phyloP scores from a whole-genome alignment of 2,888 invertebrate species.

The Girardia tigrina region DNA sequence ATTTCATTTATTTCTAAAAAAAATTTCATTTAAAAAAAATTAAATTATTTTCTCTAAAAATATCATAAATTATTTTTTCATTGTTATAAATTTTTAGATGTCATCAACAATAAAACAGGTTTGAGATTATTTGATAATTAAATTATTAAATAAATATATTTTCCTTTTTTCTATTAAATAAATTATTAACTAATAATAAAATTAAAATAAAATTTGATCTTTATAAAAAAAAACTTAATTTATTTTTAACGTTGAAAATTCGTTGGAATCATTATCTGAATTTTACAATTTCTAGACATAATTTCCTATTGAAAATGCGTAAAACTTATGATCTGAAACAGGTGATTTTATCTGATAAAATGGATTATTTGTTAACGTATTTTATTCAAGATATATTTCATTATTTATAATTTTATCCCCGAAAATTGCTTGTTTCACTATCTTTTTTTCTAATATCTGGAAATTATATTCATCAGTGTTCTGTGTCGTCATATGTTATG shows the following conservation, averaged over 20 bases:
- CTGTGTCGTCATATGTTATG: too few relatives aligned
- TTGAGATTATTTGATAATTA: not conserved
- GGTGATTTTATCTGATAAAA: constrained; percentile 1
- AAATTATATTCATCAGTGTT: too few relatives aligned
- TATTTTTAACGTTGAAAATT: too few relatives aligned
- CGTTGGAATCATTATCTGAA: too few relatives aligned
- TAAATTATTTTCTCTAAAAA: not conserved
- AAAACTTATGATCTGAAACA: constrained; percentile 15
- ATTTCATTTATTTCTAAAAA: not conserved
- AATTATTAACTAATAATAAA: not conserved
- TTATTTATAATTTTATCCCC: too few relatives aligned
- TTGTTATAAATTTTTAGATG: not conserved
- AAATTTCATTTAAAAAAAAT: not conserved
- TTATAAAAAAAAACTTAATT: too few relatives aligned
- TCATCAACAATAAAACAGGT: not conserved
- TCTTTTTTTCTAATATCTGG: too few relatives aligned
- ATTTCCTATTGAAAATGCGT: constrained; percentile 13
- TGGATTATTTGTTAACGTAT: too few relatives aligned
- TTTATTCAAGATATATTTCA: too few relatives aligned
- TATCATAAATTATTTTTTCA: not conserved
- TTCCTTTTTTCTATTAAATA: not conserved
- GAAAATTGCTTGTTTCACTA: too few relatives aligned
- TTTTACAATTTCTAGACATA: constrained; percentile 19
- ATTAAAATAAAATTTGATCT: not conserved
- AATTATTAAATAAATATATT: not conserved